Conservation (phyloP, 2,797 vertebrate species). For the Paguma larvata region DNA sequence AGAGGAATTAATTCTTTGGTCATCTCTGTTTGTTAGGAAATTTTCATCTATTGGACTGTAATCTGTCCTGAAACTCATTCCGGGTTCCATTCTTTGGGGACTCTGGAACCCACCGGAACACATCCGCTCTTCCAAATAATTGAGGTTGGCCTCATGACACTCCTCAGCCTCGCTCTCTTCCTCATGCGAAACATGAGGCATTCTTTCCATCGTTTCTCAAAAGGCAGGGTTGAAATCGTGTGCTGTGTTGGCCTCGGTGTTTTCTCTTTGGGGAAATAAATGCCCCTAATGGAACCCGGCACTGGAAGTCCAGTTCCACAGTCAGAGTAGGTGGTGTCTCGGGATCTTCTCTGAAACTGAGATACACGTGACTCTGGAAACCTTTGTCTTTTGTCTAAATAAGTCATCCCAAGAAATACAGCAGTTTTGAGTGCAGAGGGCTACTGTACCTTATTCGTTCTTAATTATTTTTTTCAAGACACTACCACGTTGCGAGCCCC, state of each 20-base stretch:
- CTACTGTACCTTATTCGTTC: not conserved
- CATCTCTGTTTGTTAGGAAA: conserved; percentile 4
- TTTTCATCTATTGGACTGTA: not conserved
- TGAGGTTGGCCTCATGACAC: not conserved
- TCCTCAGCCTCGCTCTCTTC: not conserved
- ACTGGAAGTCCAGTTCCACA: not conserved
- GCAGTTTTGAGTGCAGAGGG: not conserved
- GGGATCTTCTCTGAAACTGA: not conserved
- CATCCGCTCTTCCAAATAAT: not conserved
- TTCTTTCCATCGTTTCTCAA: conserved; percentile 45
- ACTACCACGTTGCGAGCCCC: not conserved
- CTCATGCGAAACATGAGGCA: not conserved
- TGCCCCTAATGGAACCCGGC: not conserved
- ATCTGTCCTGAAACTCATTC: conserved; percentile 23
- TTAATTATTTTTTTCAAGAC: not conserved
- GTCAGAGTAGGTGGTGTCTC: not conserved
- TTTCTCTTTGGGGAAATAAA: not conserved
- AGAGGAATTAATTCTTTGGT: conserved; percentile 29
- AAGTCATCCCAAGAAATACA: conserved; percentile 7
- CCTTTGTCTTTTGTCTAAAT: conserved; percentile 40
- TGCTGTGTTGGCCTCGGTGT: not conserved
- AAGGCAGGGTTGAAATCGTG: conserved; percentile 23
- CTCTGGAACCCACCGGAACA: not conserved
- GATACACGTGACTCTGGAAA: not conserved
- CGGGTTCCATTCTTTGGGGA: not conserved